phyloP scores from a whole-genome alignment of 2,797 vertebrate genomes.

The Leontocebus nigricollis region DNA sequence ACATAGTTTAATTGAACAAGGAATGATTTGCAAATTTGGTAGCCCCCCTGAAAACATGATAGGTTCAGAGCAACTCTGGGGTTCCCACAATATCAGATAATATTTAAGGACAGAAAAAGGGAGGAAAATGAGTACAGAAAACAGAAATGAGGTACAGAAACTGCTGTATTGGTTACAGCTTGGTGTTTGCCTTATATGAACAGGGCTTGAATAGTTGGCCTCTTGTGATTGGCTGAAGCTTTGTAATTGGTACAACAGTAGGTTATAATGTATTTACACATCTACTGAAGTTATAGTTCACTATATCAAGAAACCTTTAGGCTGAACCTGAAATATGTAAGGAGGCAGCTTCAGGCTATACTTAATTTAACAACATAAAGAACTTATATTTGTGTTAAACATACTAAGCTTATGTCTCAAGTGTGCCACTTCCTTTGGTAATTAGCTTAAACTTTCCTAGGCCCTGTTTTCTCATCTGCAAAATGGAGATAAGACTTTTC shows the following conservation, averaged over 20 bases:
- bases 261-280: neutral
- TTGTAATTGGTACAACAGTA: neutral
- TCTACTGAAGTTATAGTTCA: neutral
- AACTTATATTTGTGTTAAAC: slow-evolving; percentile 1
- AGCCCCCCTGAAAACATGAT: neutral
- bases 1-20: neutral
- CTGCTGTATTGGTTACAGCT: neutral
- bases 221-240: neutral
- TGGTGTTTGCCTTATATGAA: neutral
- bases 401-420: neutral
- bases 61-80: neutral
- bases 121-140: neutral
- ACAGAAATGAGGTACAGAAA: neutral
- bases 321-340: neutral
- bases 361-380: neutral
- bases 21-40: neutral
- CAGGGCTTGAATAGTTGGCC: neutral
- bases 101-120: neutral
- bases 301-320: neutral
- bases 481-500: neutral
- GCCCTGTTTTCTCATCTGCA: neutral
- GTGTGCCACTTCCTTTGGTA: neutral
- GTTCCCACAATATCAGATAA: neutral
- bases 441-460: neutral
- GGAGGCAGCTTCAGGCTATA: neutral